Percentiles rank a stretch among this genome's conserved stretches.
Evolutionary conservation across 1,140 invertebrate species (phyloP).

Genomic region (Manduca sexta): DNA sequence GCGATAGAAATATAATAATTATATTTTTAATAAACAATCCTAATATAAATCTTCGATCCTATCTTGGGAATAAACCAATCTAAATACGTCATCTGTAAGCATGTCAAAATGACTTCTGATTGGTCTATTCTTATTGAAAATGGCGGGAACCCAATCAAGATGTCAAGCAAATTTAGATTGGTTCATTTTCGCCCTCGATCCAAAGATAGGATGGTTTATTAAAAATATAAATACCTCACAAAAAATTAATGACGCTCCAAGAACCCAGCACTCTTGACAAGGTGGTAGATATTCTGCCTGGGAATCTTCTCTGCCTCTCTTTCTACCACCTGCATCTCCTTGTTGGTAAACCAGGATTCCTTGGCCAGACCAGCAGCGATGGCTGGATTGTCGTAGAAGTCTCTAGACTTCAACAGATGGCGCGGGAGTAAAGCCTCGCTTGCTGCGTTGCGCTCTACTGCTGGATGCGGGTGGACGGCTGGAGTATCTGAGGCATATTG

Average conservation of each 20-base stretch:
- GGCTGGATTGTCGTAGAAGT: slow-evolving; percentile 83
- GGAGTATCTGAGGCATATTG: slow-evolving; percentile 43
- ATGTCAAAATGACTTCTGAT: too few species aligned
- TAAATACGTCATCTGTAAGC: too few species aligned
- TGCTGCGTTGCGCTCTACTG: slow-evolving; percentile 63
- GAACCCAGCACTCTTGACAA: slow-evolving; percentile 82
- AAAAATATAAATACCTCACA: too few species aligned
- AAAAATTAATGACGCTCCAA: slow-evolving; percentile 51
- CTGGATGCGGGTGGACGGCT: slow-evolving; percentile 46
- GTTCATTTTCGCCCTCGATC: too few species aligned
- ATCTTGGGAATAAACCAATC: too few species aligned
- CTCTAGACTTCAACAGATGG: slow-evolving; percentile 77
- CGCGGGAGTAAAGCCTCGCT: slow-evolving; percentile 59
- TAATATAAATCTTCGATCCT: too few species aligned
- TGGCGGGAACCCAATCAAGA: too few species aligned
- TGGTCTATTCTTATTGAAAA: too few species aligned
- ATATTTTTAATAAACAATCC: too few species aligned
- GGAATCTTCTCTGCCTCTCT: slow-evolving; percentile 86
- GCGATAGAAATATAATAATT: too few species aligned
- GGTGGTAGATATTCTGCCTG: slow-evolving; percentile 80
- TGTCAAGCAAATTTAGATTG: too few species aligned
- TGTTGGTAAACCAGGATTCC: slow-evolving; percentile 82
- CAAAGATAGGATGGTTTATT: too few species aligned
- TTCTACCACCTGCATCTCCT: slow-evolving; percentile 82
- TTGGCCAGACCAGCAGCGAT: slow-evolving; percentile 81